Evolutionary conservation across 2,888 invertebrate species (phyloP).

Genomic region (Deilephila elpenor): DNA sequence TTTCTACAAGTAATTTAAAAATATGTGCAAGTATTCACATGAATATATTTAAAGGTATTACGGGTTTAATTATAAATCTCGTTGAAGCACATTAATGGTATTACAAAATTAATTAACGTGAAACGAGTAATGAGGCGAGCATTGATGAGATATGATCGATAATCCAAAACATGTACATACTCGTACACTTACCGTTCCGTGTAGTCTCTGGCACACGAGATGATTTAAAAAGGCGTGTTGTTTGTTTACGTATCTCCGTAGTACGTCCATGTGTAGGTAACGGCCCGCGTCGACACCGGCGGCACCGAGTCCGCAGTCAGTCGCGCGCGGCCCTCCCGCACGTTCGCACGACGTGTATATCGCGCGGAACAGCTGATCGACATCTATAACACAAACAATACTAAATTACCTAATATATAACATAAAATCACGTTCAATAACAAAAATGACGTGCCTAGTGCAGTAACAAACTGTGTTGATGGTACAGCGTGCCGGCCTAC

Average conservation of each 20-base stretch:
- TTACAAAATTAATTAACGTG: slow-evolving; percentile 18
- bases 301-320: slow-evolving; percentile 56
- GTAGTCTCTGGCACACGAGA: slow-evolving; percentile 32
- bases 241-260: slow-evolving; percentile 80
- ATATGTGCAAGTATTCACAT: neutral
- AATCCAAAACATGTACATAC: neutral
- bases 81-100: neutral
- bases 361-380: slow-evolving; percentile 71
- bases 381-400: slow-evolving; percentile 57
- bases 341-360: slow-evolving; percentile 59
- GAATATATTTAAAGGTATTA: neutral
- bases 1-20: neutral
- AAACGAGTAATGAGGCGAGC: slow-evolving; percentile 1
- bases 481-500: slow-evolving; percentile 54
- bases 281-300: slow-evolving; percentile 67
- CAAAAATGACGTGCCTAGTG: slow-evolving; percentile 40
- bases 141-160: slow-evolving; percentile 16
- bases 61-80: slow-evolving; percentile 9
- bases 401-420: slow-evolving; percentile 51
- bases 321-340: slow-evolving; percentile 74
- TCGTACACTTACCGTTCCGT: slow-evolving; percentile 22
- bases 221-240: slow-evolving; percentile 57
- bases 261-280: slow-evolving; percentile 76
- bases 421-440: slow-evolving; percentile 40
- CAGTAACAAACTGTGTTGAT: slow-evolving; percentile 35